A percentile compares a stretch with the other conserved stretches of the same genome.
Conservation (phyloP, 2,888 invertebrate species). For the Ernsta delagoae region DNA sequence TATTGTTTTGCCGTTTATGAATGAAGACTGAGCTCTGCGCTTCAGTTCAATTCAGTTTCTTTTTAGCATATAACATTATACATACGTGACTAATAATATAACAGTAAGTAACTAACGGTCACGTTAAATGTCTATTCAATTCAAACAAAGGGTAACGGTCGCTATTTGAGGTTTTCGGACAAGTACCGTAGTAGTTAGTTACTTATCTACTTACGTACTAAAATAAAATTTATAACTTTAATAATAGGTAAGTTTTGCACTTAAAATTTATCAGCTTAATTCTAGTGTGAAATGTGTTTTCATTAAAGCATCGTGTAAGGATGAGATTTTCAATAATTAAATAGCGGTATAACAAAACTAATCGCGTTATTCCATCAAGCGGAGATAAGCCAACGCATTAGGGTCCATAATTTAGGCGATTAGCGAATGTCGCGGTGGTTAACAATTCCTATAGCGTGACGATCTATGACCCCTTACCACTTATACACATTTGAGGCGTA, state of each 20-base stretch:
- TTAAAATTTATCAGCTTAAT: too few relatives aligned
- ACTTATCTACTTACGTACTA: too few relatives aligned
- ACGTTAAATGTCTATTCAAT: too few relatives aligned
- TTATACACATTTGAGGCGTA: background rate
- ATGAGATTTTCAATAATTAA: background rate
- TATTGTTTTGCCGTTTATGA: background rate
- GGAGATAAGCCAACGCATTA: slow-evolving; percentile 41
- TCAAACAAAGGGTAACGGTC: too few relatives aligned
- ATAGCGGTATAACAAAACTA: slow-evolving; percentile 40
- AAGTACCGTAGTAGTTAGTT: too few relatives aligned
- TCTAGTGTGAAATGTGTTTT: background rate
- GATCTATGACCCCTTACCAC: slow-evolving; percentile 22
- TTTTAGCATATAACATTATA: background rate
- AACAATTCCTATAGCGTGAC: slow-evolving; percentile 42
- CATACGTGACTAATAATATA: background rate
- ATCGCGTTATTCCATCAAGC: slow-evolving; percentile 42
- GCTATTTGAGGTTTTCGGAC: too few relatives aligned
- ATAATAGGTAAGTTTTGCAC: too few relatives aligned
- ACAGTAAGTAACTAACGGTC: background rate
- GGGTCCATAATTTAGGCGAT: slow-evolving; percentile 45
- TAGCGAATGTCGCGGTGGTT: slow-evolving; percentile 44
- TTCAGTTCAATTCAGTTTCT: background rate
- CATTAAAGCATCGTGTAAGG: background rate
- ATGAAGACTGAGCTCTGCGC: background rate
- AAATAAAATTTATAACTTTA: too few relatives aligned